Conservation (phyloP, 2,113 vertebrate genomes). For the Pholis gunnellus region DNA sequence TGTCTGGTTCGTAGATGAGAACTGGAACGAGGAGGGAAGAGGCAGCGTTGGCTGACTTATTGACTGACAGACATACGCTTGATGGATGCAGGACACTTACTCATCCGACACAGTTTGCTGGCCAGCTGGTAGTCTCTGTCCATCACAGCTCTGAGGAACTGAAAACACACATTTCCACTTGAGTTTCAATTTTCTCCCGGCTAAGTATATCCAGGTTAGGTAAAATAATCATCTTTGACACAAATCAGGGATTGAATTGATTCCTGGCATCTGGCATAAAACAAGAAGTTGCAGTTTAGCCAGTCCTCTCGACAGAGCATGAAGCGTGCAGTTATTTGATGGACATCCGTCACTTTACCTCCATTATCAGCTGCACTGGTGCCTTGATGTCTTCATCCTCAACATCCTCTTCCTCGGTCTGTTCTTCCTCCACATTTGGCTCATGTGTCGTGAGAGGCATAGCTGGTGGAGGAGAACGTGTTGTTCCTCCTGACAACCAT, state of each 20-base stretch:
- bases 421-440: constrained; percentile 29
- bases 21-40: constrained; percentile 75
- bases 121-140: constrained; percentile 80
- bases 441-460: neutral
- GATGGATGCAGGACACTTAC: constrained; percentile 78
- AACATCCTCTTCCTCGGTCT: constrained; percentile 41
- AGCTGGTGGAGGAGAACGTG: neutral
- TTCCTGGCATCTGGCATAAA: neutral
- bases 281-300: neutral
- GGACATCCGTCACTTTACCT: constrained; percentile 74
- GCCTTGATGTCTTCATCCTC: constrained; percentile 68
- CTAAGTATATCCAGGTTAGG: neutral
- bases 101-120: constrained; percentile 88
- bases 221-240: neutral
- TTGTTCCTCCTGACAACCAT: constrained; percentile 24
- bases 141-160: constrained; percentile 89
- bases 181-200: neutral
- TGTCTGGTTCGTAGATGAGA: constrained; percentile 88
- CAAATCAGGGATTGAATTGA: neutral
- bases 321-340: neutral
- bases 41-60: constrained; percentile 13
- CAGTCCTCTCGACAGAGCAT: neutral
- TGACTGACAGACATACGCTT: constrained; percentile 13
- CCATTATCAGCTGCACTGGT: constrained; percentile 82
- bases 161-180: constrained; percentile 53